Conservation (phyloP, 2,888 invertebrate genomes). For the Drosophila sordidula region DNA sequence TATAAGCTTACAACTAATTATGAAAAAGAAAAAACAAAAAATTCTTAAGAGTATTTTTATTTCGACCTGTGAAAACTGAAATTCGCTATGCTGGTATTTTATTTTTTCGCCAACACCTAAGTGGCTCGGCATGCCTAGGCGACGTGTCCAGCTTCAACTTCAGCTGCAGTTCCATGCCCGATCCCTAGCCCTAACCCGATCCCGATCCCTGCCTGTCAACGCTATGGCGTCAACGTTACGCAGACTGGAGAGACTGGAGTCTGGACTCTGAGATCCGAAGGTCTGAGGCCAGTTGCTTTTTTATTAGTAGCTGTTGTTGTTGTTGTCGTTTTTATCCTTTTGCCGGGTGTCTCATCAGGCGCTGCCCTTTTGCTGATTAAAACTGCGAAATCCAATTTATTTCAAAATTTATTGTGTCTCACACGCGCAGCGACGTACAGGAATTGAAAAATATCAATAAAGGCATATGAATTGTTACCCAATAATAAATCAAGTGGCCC, state of each 20-base stretch:
- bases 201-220: conserved; percentile 44
- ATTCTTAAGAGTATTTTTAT: conserved; percentile 6
- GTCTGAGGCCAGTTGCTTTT: conserved; percentile 21
- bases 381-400: conserved; percentile 81
- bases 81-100: conserved; percentile 43
- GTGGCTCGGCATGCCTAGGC: conserved; percentile 70
- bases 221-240: conserved; percentile 52
- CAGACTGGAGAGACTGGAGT: conserved; percentile 4
- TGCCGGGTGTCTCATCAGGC: conserved; percentile 54
- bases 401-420: conserved; percentile 81
- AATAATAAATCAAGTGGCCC: conserved; percentile 76
- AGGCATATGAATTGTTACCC: conserved; percentile 81
- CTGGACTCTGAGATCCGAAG: conserved; percentile 38
- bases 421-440: conserved; percentile 75
- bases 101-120: conserved; percentile 59
- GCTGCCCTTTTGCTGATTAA: conserved; percentile 74
- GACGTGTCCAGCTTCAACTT: conserved; percentile 48
- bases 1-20: too few species aligned
- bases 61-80: background rate
- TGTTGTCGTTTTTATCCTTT: conserved; percentile 22
- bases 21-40: too few species aligned
- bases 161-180: conserved; percentile 31
- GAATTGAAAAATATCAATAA: conserved; percentile 78
- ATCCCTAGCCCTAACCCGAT: conserved; percentile 17
- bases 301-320: conserved; percentile 7